Base-by-base conservation (phyloP, 2,797 vertebrate species). In the Intellagama lesueurii region DNA sequence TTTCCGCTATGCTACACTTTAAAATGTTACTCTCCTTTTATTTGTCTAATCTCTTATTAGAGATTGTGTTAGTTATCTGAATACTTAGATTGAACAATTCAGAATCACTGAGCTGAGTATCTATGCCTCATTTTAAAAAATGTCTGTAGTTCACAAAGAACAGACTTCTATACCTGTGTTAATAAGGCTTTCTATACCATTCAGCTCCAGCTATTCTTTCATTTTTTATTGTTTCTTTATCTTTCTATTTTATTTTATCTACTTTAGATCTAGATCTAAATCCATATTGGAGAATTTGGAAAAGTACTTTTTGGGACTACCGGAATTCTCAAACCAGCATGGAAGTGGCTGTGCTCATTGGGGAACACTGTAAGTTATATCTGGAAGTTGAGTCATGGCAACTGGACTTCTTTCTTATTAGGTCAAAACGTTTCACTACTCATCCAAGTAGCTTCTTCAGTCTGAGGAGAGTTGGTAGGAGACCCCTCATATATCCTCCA, bases 1-100 rank as follows among this genome's bases (percentile, higher is more conserved):
- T 93, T 94, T 96, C 93, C 89, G 92, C 76, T 88, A 88, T 77
- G 60, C 92, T 91, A 79, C 47, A 81, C 87, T 92, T 92, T 93
- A 90, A 94, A 93, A 90, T 82, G 88, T 83, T 88, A 92, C 90
- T 92, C 88, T 92, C 90, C 89, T 93, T 96, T 96, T 94, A 92
- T 96, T 94, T 96, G 78, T 35, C 52, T 92, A 90, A 82, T 90
- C 26, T 93, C 44, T 94, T 92, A 92, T 78, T 94, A n/a, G n/a
- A 92, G 89, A 90, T 85, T 91, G 32, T 91, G 73, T 90, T 68
- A 44, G 79, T 90, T 93, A 93, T 87, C 90, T 92, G 81, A 92
- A 81, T 66, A 66, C 88, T 93, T 95, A 87, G 69, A 68, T 91
- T 93, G 80, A 92, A 91, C 70, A 94, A 95, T 89, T 86, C 26